Evolutionary conservation across 2,888 invertebrate species (phyloP), one percentile per base, ranked within the genome.

Genomic region (Harpalus rufipes): DNA sequence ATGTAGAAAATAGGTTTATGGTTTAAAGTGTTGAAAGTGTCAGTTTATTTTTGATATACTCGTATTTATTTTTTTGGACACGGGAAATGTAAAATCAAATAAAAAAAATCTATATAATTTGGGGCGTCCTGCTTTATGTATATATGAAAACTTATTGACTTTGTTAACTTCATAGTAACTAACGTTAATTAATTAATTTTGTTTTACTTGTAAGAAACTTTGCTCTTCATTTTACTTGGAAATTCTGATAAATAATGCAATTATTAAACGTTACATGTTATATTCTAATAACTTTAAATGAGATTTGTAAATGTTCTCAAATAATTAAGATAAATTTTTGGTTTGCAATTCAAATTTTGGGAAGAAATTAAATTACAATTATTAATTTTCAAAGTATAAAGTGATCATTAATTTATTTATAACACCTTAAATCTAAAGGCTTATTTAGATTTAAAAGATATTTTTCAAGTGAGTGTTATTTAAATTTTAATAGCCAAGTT

Each of bases 161-260:
- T 21, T 21, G 21, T 21, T 1, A 21, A 21, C 1, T 21, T 21
- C 14, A 68, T 68, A 41, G 32, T 32, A 32, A 39, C 68, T 68
- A 68, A 32, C 39, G 14, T 81, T 12, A 80, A 74, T 68, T 81
- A 86, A 44, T 86, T 41, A 18, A 63, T 39, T 68, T 58, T 80
- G 61, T 41, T 81, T 63, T 44, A 25, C 65, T n/a, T 44, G 81
- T 56, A 81, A 58, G 10, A 51, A 81, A 65, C 61, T 81, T 81
- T 21, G 3, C 61, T n/a, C 39, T 51, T 32, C 5, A 63, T 8
- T 63, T 39, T 68, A 14, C 32, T 39, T 39, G n/a, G 10, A 32
- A 65, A 32, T 63, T 39, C 68, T 68, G 32, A 41, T 68, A 39
- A 68, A n/a, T 68, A 68, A 68, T 25, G 25, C 39, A 68, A 68